These are phyloP conservation scores for Paramisgurnus dabryanus DNA, from an alignment of 2,113 vertebrate genomes.

Conservation along the genomic window DNA sequence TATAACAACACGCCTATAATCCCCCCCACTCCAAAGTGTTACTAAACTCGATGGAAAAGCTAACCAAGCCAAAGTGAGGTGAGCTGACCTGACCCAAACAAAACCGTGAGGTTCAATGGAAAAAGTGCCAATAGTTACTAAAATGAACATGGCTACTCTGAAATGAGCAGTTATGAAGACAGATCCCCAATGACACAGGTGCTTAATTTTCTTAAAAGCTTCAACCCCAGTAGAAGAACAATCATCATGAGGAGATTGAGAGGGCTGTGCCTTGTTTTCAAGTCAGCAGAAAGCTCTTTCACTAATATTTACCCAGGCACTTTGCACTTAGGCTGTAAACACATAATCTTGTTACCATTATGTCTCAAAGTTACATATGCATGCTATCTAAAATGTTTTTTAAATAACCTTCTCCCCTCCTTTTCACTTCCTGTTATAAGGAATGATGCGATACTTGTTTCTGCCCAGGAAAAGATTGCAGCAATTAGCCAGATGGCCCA, in stretches of 20 bases:
- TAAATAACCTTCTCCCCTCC: too few relatives aligned
- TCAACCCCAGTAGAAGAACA: neutral
- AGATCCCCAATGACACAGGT: constrained; percentile 30
- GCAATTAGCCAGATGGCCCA: too few relatives aligned
- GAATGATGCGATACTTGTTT: too few relatives aligned
- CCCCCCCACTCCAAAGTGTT: too few relatives aligned
- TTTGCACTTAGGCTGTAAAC: neutral
- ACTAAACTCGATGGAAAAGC: too few relatives aligned
- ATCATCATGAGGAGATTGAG: neutral
- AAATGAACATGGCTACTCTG: constrained; percentile 4
- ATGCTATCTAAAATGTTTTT: too few relatives aligned
- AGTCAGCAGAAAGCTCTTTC: constrained; percentile 17
- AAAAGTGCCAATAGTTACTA: neutral
- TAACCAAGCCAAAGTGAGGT: constrained; percentile 47
- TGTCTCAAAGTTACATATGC: neutral
- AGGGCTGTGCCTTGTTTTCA: constrained; percentile 13
- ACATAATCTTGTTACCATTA: neutral
- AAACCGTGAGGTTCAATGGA: constrained; percentile 58
- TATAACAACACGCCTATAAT: too few relatives aligned
- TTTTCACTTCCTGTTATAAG: too few relatives aligned
- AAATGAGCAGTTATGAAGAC: constrained; percentile 31
- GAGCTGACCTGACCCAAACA: constrained; percentile 46
- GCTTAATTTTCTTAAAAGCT: constrained; percentile 41
- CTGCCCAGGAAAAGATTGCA: too few relatives aligned
- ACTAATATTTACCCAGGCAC: constrained; percentile 34